phyloP scores from a whole-genome alignment of 2,797 vertebrate genomes.

The Diceros bicornis region DNA sequence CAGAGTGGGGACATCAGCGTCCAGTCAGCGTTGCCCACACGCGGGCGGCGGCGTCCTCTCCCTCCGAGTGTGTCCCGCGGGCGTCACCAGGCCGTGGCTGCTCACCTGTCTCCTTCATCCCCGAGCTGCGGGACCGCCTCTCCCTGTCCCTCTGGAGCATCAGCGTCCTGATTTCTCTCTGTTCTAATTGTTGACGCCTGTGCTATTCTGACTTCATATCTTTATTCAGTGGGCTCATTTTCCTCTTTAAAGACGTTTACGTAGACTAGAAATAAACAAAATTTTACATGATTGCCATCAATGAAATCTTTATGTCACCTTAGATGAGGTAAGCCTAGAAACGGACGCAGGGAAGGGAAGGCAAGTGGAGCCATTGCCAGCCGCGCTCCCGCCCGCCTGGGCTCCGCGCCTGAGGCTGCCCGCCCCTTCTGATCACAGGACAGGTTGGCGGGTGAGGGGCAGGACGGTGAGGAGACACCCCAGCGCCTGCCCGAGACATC shows the following conservation, averaged over 20 bases:
- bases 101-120: accelerated
- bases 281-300: no score
- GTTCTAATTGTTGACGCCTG: accelerated
- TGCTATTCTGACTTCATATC: background rate
- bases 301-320: background rate
- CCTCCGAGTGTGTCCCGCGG: no score
- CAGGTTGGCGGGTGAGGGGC: background rate
- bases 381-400: background rate
- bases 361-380: accelerated
- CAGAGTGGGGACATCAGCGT: background rate
- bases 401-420: background rate
- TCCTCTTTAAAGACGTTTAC: background rate
- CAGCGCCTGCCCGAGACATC: accelerated
- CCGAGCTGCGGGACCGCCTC: accelerated
- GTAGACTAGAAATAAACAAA: background rate
- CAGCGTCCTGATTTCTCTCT: background rate
- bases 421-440: background rate
- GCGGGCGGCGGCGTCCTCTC: accelerated
- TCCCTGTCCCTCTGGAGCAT: accelerated
- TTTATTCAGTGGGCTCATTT: background rate
- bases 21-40: background rate
- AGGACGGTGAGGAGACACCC: no score
- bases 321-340: background rate
- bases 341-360: accelerated
- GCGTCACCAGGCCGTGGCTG: no score